A percentile compares a stretch with the other conserved stretches of the same genome.
Evolutionary conservation across 64 coral and sea anemone species (phyloP).

Genomic region (Astreopora myriophthalma): DNA sequence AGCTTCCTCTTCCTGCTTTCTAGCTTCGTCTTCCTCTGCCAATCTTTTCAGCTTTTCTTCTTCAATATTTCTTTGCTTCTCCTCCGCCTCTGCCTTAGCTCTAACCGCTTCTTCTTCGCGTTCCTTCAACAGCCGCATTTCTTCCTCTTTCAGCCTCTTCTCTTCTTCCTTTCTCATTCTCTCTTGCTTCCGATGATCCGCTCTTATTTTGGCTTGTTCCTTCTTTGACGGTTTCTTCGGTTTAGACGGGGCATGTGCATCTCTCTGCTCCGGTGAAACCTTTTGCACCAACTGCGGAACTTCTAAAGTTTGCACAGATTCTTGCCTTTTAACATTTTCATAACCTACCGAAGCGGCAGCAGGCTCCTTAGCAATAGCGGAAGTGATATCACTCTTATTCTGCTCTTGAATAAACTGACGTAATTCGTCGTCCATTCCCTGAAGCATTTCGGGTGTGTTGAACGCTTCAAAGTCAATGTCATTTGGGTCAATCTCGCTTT

Average conservation of each 20-base stretch:
- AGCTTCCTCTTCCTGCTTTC: slow-evolving; percentile 79
- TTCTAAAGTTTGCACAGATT: slow-evolving; percentile 35
- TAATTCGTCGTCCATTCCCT: slow-evolving; percentile 89
- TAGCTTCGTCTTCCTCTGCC: slow-evolving; percentile 86
- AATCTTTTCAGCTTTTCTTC: slow-evolving; percentile 79
- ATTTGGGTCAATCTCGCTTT: slow-evolving; percentile 69
- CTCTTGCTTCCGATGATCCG: slow-evolving; percentile 77
- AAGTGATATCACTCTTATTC: slow-evolving; percentile 6
- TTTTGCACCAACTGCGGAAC: slow-evolving; percentile 51
- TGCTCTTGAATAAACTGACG: slow-evolving; percentile 79
- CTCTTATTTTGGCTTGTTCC: slow-evolving; percentile 71
- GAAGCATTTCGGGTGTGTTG: slow-evolving; percentile 88
- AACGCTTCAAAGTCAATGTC: slow-evolving; percentile 91
- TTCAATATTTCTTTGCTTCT: slow-evolving; percentile 78
- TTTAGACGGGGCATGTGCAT: slow-evolving; percentile 82
- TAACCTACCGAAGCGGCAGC: not conserved
- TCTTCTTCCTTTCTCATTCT: slow-evolving; percentile 77
- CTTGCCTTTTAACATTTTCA: not conserved
- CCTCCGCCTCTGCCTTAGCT: slow-evolving; percentile 65
- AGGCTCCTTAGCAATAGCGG: not conserved
- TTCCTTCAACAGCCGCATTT: slow-evolving; percentile 60
- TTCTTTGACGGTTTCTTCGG: slow-evolving; percentile 80
- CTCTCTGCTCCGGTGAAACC: slow-evolving; percentile 59
- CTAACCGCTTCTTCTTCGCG: slow-evolving; percentile 58
- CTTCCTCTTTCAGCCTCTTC: slow-evolving; percentile 67